Base-by-base conservation (phyloP, 2,113 vertebrate genomes). In the Ceratotherium simum region DNA sequence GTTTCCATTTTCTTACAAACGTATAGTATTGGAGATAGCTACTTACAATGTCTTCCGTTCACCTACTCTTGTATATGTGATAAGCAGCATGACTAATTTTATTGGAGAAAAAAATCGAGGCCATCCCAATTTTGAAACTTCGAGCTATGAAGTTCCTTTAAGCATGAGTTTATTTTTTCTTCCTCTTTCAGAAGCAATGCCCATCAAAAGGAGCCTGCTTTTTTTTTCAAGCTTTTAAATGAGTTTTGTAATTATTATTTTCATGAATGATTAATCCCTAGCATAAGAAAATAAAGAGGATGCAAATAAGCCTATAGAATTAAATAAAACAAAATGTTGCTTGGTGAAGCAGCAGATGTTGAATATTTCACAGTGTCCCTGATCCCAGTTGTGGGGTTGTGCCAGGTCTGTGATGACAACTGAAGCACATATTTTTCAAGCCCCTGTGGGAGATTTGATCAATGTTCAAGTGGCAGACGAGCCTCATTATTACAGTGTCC, bases 181-280 rank as follows among this genome's bases (percentile, higher is more conserved):
- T 95, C 90, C 51, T 91, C 42, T 97, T 97, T 72, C 25, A 90
- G 91, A 97, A 96, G 21, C 80, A 33, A 86, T 60, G 67, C 3
- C 90, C 3, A 62, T 87, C 80, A 94, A 96, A 97, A 95, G 14
- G 75, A 80, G 0, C 10, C 21, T 85, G 8, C 13, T 2, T 14
- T 96, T 51, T 42, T 58, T 60, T 42, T 39, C 27, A 97, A 93
- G 90, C n/a, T 95, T 93, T 97, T 82, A 87, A 90, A 79, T 82
- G 87, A 58, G 18, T 96, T 93, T 98, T 80, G 54, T 96, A 98
- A 98, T 95, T 98, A 98, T 96, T 98, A 95, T 97, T 98, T 98
- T 98, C 82, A 97, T 97, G 96, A 86, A 70, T 96, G 95, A 98
- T 97, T 97, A 98, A 96, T 97, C 25, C 23, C 89, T 97, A 91